Conservation (phyloP, 2,888 invertebrate genomes). For the Limnephilus auricula region DNA sequence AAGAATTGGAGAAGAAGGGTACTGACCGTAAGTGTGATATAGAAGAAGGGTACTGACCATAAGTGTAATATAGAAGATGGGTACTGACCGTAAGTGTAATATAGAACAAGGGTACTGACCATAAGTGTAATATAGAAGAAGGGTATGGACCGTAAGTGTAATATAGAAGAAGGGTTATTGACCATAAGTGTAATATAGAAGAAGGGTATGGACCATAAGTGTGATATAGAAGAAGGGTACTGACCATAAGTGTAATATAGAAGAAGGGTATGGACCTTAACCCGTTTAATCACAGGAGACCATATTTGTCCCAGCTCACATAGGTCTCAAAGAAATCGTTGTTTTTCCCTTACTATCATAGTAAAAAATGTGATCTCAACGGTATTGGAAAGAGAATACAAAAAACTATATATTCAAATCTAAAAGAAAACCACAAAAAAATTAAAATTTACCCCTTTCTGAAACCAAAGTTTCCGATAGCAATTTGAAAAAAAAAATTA, state of each 20-base stretch:
- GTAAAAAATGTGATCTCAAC: no score
- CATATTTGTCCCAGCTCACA: no score
- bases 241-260: slow-evolving; percentile 92
- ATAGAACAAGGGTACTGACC: slow-evolving; percentile 86
- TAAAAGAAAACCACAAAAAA: no score
- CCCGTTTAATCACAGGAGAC: no score
- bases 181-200: slow-evolving; percentile 94
- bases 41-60: slow-evolving; percentile 88
- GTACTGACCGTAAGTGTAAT: slow-evolving; percentile 88
- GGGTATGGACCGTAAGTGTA: slow-evolving; percentile 88
- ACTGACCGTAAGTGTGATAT: slow-evolving; percentile 89
- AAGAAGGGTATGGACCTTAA: slow-evolving; percentile 86
- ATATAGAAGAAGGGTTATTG: slow-evolving; percentile 85
- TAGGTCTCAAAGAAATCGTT: no score
- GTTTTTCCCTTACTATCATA: no score
- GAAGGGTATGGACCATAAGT: slow-evolving; percentile 88
- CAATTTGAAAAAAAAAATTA: no score
- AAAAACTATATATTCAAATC: no score
- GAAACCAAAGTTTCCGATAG: no score
- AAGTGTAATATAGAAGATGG: slow-evolving; percentile 92
- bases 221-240: slow-evolving; percentile 87
- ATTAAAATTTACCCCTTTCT: no score
- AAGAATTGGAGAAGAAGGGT: neutral
- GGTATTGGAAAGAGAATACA: no score
- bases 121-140: slow-evolving; percentile 93